Evolutionary conservation across 53 echinoderm and acorn worm species (phyloP), one percentile per base, ranked within the genome.

Genomic region (Temnopleurus reevesii): DNA sequence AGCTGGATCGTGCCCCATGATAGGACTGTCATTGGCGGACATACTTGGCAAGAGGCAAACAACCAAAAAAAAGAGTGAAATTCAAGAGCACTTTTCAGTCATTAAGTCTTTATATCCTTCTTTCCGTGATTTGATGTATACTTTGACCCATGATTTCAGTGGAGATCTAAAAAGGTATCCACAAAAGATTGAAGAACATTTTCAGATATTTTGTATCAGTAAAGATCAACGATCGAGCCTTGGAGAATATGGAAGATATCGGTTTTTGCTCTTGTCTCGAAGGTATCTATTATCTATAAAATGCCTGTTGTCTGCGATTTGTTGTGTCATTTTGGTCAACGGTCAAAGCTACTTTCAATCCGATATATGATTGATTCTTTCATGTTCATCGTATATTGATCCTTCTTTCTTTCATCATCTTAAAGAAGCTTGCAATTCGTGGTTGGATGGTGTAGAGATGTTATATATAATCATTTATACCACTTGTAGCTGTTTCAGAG

Each of bases 391-490:
- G n/a, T 71, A 36, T 21, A 38, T 38, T 41, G 41, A 38, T 71
- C n/a, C n/a, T 71, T 71, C 71, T 71, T 71, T 71, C 71, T 38
- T 38, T 38, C 7, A 21, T 21, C 10, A 71, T n/a, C n/a, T n/a
- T n/a, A n/a, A n/a, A 71, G 71, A 38, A 71, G 8, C 30, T 71
- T 71, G 71, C 71, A 71, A 71, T 71, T 18, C 23, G 23, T 10
- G 3, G 4, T 65, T 1, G 36, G 5, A 65, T 65, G 38, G 35
- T 4, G n/a, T 5, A 71, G 41, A 71, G 41, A 71, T 38, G 3
- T 71, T 71, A 71, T 71, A 71, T 71, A 71, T 71, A 23, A 71
- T 43, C 36, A 38, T 71, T 71, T 41, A 71, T 71, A 71, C 28
- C 71, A 71, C 21, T 21, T 12, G 41, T 36, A 71, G 71, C 36